Percentiles rank a stretch among this genome's conserved stretches.
phyloP scores from a whole-genome alignment of 2,888 invertebrate species.

The Yponomeuta cagnagella region DNA sequence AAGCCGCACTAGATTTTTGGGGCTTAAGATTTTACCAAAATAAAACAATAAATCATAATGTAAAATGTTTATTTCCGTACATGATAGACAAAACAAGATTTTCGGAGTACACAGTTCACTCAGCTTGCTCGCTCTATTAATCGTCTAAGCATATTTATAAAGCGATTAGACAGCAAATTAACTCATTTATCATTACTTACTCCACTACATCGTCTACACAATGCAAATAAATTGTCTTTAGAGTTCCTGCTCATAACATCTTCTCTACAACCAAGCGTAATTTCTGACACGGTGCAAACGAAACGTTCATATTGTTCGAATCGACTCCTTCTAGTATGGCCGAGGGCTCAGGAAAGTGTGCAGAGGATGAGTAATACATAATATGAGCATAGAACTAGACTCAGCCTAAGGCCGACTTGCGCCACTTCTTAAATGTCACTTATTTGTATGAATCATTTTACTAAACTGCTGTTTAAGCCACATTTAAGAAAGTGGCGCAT shows the following conservation, averaged over 20 bases:
- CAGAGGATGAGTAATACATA: too few species aligned
- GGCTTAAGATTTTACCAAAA: background rate
- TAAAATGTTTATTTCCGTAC: constrained; percentile 61
- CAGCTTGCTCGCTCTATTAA: constrained; percentile 40
- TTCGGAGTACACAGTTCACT: constrained; percentile 52
- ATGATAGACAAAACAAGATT: constrained; percentile 61
- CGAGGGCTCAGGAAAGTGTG: too few species aligned
- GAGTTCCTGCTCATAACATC: background rate
- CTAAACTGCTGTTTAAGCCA: too few species aligned
- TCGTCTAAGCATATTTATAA: constrained; percentile 50
- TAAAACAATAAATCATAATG: background rate
- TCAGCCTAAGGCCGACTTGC: too few species aligned
- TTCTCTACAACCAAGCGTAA: background rate
- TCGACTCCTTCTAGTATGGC: too few species aligned
- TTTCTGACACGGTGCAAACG: too few species aligned
- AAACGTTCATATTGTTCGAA: too few species aligned
- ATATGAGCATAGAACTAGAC: too few species aligned
- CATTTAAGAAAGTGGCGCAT: too few species aligned
- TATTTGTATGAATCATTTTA: too few species aligned
- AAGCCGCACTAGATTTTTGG: background rate
- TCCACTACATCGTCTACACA: background rate
- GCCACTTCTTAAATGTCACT: too few species aligned
- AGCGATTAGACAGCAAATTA: constrained; percentile 31
- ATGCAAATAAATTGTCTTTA: background rate
- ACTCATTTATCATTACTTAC: constrained; percentile 6